Base-by-base conservation (phyloP, 2,113 vertebrate species). In the Neomonachus schauinslandi region DNA sequence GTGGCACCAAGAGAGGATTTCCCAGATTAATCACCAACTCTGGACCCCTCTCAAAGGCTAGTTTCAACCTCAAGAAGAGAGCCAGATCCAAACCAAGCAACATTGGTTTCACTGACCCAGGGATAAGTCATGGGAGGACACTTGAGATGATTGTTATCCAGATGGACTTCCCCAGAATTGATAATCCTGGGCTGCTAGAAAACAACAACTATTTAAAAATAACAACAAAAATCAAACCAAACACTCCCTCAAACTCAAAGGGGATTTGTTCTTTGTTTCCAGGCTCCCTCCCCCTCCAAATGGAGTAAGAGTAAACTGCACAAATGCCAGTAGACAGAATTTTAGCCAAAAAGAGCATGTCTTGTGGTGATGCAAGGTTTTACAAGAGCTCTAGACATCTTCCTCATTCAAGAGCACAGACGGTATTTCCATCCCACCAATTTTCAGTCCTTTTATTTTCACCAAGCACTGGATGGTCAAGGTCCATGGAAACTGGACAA, bases 361-460 rank as follows among this genome's bases (percentile, higher is more conserved):
- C 71, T 57, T 84, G 36, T 39, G 55, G 14, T 67, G 55, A 46
- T 18, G n/a, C 21, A n/a, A 14, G 69, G 53, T 33, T 33, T 33
- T 39, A 55, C 2, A 22, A 72, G 24, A 92, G 85, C 36, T 12
- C 51, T 24, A n/a, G 26, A 31, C 5, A 16, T 51, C 42, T 57
- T 94, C 89, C 69, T 97, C n/a, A 57, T 67, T 36, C 19, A 36
- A 72, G 90, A 77, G 36, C 57, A 83, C 74, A 74, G 15, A 81
- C 4, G 36, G 4, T 22, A 49, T 18, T 90, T 13, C 13, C 81
- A 84, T 4, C 18, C 69, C 63, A 57, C 18, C 39, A 82, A 36
- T 82, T 88, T 96, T 80, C n/a, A 97, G 53, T 13, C 46, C 26
- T 71, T 85, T 97, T 84, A 71, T 55, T 89, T 92, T 77, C 95